A percentile compares a stretch with the other conserved stretches of the same genome.
These are phyloP conservation scores for Vanessa atalanta DNA, from an alignment of 1,140 invertebrate species.

Conservation along the genomic window DNA sequence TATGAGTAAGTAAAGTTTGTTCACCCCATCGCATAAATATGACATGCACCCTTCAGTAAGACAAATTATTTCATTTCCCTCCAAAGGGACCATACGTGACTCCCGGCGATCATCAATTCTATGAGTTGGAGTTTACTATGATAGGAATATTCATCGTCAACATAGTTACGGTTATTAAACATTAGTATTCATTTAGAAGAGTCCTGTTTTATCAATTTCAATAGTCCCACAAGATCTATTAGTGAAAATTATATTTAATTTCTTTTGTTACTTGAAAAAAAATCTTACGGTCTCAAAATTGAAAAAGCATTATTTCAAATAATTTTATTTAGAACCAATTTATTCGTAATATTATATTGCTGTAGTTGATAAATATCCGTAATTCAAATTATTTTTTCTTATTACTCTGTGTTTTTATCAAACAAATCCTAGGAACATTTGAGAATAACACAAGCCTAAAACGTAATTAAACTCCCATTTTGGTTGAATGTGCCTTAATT, in stretches of 20 bases:
- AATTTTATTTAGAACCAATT: too few species aligned
- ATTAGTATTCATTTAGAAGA: conserved; percentile 16
- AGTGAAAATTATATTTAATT: too few species aligned
- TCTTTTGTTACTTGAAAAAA: too few species aligned
- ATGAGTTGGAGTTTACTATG: conserved; percentile 53
- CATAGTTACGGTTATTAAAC: conserved; percentile 43
- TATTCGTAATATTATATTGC: background rate
- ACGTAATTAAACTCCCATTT: conserved; percentile 36
- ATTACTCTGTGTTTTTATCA: background rate
- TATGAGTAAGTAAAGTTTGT: conserved; percentile 48
- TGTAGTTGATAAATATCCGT: background rate
- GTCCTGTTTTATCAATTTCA: too few species aligned
- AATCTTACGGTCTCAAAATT: too few species aligned
- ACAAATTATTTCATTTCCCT: conserved; percentile 80
- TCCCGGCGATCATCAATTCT: conserved; percentile 61
- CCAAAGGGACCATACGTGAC: conserved; percentile 73
- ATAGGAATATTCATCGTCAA: conserved; percentile 59
- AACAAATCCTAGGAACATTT: background rate
- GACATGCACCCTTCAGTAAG: conserved; percentile 75
- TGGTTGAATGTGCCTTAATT: conserved; percentile 27
- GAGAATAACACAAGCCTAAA: background rate
- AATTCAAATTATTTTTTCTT: background rate
- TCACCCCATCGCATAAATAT: conserved; percentile 71
- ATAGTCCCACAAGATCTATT: too few species aligned
- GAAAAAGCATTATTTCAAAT: too few species aligned